Percentiles rank a stretch among this genome's conserved stretches.
These are phyloP conservation scores for Tragelaphus scriptus DNA, from an alignment of 2,113 vertebrate species.

Conservation along the genomic window DNA sequence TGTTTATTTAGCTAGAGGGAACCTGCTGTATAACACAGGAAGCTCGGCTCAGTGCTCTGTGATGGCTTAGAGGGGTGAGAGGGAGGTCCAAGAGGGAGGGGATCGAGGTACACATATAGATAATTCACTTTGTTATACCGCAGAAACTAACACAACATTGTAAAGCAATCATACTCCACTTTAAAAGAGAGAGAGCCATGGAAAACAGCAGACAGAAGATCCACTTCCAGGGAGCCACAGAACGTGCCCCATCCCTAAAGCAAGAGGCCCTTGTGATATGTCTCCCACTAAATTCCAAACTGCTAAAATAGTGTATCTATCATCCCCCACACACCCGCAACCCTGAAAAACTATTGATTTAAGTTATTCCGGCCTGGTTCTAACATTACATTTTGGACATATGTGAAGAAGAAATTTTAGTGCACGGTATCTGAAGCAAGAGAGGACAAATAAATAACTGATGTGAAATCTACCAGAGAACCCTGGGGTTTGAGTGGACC, in stretches of 20 bases:
- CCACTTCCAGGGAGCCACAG: not conserved
- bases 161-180: not conserved
- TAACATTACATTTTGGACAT: not conserved
- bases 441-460: not conserved
- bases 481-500: not conserved
- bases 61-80: not conserved
- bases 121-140: not conserved
- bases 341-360: not conserved
- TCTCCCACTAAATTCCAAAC: not conserved
- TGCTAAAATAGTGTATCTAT: not conserved
- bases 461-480: not conserved
- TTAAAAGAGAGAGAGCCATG: not conserved
- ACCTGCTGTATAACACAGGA: not conserved
- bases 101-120: not conserved
- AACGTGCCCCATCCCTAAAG: rapidly evolving
- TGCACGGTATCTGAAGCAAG: not conserved
- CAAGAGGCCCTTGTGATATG: not conserved
- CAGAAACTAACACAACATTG: not conserved
- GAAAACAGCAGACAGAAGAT: not conserved
- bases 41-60: not conserved
- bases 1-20: not conserved
- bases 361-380: not conserved
- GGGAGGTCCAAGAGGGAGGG: not conserved
- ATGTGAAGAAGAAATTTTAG: not conserved
- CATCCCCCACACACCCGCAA: not conserved